A percentile compares a stretch with the other conserved stretches of the same genome.
These are phyloP conservation scores for Neolamprologus variostigma DNA, from an alignment of 2,113 vertebrate species.

Conservation along the genomic window DNA sequence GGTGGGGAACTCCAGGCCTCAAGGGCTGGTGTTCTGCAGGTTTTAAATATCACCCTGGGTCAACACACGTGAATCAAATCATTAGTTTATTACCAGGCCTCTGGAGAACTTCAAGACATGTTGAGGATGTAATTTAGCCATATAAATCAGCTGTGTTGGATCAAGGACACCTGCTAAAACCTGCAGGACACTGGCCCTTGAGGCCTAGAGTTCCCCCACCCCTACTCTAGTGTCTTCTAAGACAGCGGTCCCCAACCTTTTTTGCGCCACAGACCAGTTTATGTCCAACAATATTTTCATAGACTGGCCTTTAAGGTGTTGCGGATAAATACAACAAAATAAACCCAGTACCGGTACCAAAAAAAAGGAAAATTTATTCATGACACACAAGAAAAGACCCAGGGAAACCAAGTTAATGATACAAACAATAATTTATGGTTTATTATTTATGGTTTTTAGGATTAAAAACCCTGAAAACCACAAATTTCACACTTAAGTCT, in stretches of 20 bases:
- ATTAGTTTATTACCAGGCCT: not conserved
- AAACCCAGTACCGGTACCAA: not conserved
- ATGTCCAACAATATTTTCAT: not conserved
- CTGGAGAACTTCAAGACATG: not conserved
- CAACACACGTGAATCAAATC: accelerated
- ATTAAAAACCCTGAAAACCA: not conserved
- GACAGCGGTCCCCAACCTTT: not conserved
- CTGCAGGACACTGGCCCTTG: not conserved
- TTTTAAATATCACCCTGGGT: not conserved
- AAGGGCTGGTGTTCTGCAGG: accelerated
- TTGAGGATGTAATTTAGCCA: not conserved
- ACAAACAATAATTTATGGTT: not conserved
- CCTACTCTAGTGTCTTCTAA: not conserved
- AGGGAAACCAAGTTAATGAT: not conserved
- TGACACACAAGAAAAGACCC: not conserved
- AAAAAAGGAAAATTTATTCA: not conserved
- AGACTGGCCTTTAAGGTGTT: not conserved
- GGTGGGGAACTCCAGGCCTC: not conserved
- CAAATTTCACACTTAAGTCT: not conserved
- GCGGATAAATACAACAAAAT: not conserved
- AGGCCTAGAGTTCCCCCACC: not conserved
- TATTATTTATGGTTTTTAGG: not conserved
- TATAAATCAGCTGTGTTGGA: accelerated
- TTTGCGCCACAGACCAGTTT: accelerated
- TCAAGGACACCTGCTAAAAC: not conserved